These are phyloP conservation scores for Podarcis cretensis DNA, from an alignment of 2,113 vertebrate genomes.

Conservation along the genomic window DNA sequence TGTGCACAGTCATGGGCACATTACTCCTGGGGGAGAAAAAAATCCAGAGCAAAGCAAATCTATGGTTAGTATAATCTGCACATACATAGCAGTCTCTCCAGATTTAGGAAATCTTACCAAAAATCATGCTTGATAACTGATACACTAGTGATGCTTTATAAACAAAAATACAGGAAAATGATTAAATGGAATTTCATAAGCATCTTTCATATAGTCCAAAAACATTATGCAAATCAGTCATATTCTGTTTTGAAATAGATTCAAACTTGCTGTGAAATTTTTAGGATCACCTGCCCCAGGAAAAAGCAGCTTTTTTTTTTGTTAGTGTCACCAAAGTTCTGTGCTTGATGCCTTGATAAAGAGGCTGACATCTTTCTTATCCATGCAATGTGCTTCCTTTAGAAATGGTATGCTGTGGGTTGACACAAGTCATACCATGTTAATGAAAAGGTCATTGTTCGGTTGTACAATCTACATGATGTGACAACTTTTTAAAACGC, in stretches of 20 bases:
- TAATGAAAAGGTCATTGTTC: conserved; percentile 36
- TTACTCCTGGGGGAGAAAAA: too few species aligned
- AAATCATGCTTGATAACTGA: too few species aligned
- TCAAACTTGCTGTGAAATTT: background rate
- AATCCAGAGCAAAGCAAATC: too few species aligned
- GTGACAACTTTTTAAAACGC: conserved; percentile 40
- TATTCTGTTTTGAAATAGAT: background rate
- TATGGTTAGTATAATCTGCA: too few species aligned
- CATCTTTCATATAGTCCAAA: background rate
- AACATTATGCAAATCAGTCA: background rate
- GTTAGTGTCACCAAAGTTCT: background rate
- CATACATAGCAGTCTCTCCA: too few species aligned
- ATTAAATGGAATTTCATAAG: background rate
- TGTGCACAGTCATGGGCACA: too few species aligned
- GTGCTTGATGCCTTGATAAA: background rate
- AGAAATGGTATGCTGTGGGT: conserved; percentile 17
- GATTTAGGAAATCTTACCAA: too few species aligned
- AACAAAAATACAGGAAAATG: background rate
- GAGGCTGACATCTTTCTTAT: conserved; percentile 28
- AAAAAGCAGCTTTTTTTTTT: background rate
- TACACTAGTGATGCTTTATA: too few species aligned
- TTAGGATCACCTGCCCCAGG: background rate
- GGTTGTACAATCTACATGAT: background rate
- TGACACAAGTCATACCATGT: conserved; percentile 46
- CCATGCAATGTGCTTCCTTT: conserved; percentile 10